Percentiles rank a stretch among this genome's conserved stretches.
phyloP scores from a whole-genome alignment of 35 echinoderm and acorn worm genomes.

The Ophioderma brevispina region DNA sequence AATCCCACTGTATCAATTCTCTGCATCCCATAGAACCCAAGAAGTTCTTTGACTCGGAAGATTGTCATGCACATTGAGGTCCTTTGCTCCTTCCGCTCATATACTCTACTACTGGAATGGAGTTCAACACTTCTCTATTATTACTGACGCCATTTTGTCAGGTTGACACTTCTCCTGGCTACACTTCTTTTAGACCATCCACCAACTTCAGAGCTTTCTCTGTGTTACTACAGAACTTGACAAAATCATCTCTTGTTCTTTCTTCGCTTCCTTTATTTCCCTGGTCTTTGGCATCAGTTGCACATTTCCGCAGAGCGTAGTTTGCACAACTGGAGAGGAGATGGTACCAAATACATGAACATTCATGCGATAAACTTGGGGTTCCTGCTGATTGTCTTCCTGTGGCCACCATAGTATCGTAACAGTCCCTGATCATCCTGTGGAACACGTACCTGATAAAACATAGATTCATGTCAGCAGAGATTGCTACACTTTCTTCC shows the following conservation, averaged over 20 bases:
- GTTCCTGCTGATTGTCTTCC: too few relatives aligned
- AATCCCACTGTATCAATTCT: neutral
- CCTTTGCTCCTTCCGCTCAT: neutral
- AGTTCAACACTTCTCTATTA: neutral
- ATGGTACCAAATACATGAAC: neutral
- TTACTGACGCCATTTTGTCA: neutral
- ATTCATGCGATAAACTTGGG: too few relatives aligned
- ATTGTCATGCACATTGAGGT: neutral
- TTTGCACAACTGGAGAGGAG: neutral
- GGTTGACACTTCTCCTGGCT: neutral
- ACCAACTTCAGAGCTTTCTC: neutral
- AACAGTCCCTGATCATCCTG: conserved; percentile 45
- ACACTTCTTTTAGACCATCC: neutral
- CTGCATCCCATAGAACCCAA: neutral
- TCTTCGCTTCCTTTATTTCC: neutral
- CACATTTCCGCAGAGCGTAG: neutral
- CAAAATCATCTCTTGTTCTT: neutral
- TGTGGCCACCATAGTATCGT: conserved; percentile 74
- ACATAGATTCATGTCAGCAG: conserved; percentile 65
- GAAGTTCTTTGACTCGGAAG: neutral
- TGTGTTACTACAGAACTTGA: neutral
- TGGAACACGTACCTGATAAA: conserved; percentile 13
- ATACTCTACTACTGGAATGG: neutral
- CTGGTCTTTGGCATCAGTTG: neutral
- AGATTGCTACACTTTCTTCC: conserved; percentile 53